A percentile compares a stretch with the other conserved stretches of the same genome.
These are phyloP conservation scores for Coelinius sp. DNA, from an alignment of 2,888 invertebrate genomes.

Conservation along the genomic window DNA sequence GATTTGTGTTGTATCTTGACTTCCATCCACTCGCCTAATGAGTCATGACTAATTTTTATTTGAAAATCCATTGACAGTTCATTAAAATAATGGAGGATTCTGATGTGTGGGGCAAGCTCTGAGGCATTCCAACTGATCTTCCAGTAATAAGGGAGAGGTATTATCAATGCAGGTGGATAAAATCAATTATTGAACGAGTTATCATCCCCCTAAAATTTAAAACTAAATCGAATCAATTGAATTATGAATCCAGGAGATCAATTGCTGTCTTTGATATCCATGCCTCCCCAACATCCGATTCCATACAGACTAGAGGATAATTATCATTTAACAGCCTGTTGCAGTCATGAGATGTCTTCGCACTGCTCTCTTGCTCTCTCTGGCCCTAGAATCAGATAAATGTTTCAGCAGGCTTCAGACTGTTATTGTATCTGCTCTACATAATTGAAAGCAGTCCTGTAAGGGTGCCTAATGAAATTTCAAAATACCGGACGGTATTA, in stretches of 20 bases:
- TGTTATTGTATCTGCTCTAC: too few relatives aligned
- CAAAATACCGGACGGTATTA: too few relatives aligned
- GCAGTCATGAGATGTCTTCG: slow-evolving; percentile 91
- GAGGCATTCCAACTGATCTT: slow-evolving; percentile 83
- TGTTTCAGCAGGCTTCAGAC: too few relatives aligned
- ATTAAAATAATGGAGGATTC: slow-evolving; percentile 56
- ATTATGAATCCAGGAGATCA: slow-evolving; percentile 78
- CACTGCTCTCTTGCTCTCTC: slow-evolving; percentile 90
- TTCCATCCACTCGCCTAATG: too few relatives aligned
- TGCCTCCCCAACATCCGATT: slow-evolving; percentile 83
- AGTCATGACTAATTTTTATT: neutral
- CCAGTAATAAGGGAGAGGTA: slow-evolving; percentile 82
- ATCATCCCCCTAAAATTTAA: neutral
- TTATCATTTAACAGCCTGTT: slow-evolving; percentile 92
- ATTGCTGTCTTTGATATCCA: slow-evolving; percentile 89
- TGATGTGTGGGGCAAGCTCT: slow-evolving; percentile 78
- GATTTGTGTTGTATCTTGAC: too few relatives aligned
- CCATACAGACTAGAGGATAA: slow-evolving; percentile 79
- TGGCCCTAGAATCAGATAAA: slow-evolving; percentile 81
- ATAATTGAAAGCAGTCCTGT: too few relatives aligned
- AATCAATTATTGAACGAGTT: neutral
- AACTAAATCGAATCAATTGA: neutral
- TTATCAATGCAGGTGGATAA: slow-evolving; percentile 80
- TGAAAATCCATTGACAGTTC: neutral
- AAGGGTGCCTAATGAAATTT: too few relatives aligned